These are phyloP conservation scores for Cirrhinus mrigala DNA, from an alignment of 2,797 vertebrate species.

Conservation along the genomic window DNA sequence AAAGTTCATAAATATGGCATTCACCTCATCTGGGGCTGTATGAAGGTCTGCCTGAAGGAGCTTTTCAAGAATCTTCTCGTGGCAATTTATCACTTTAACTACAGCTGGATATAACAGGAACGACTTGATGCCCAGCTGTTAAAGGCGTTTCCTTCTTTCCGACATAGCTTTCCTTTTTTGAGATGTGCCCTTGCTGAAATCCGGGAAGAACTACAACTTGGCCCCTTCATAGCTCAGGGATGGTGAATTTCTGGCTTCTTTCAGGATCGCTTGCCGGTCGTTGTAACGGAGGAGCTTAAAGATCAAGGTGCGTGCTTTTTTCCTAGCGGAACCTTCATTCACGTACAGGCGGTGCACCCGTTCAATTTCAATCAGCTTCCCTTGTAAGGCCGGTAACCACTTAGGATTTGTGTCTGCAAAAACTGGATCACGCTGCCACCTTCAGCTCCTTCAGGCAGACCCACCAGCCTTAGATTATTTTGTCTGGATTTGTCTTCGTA, in stretches of 20 bases:
- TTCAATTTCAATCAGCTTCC: neutral
- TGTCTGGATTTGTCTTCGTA: neutral
- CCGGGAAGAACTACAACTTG: neutral
- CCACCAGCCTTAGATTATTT: neutral
- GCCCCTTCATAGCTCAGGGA: neutral
- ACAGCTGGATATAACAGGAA: too few relatives aligned
- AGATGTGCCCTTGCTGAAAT: neutral
- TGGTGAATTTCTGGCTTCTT: neutral
- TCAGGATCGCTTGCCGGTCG: neutral
- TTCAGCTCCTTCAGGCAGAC: neutral
- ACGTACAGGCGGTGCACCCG: neutral
- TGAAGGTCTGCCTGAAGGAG: too few relatives aligned
- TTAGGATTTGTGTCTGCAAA: neutral
- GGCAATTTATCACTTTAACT: too few relatives aligned
- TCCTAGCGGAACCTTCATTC: neutral
- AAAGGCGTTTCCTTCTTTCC: too few relatives aligned
- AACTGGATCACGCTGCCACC: neutral
- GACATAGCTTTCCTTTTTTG: too few relatives aligned
- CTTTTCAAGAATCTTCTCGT: too few relatives aligned
- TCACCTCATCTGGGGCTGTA: too few relatives aligned
- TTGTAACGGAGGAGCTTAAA: conserved; percentile 19
- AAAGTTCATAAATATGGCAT: too few relatives aligned
- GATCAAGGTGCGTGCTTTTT: neutral
- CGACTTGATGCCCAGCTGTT: too few relatives aligned
- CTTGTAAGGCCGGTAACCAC: neutral